Evolutionary conservation across 1,140 invertebrate genomes (phyloP), one percentile per base, ranked within the genome.

Genomic region (Muscidifurax raptorellus): DNA sequence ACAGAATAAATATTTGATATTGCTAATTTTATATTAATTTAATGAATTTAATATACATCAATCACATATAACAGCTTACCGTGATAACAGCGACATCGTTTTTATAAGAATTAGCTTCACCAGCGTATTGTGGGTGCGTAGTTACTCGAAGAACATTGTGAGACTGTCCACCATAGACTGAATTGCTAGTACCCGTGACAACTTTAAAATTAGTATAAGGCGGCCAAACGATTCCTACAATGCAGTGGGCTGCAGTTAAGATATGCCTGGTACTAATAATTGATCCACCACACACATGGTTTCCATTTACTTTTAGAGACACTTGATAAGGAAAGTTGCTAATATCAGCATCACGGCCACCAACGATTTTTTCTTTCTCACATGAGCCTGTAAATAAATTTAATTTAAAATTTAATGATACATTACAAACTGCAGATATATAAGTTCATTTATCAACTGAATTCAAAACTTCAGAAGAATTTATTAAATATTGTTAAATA

Each of bases 191-290:
- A 44, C 94, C 94, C 32, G 85, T 87, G 22, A 67, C 25, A 10
- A 67, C 64, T 67, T 67, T 22, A 10, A 67, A n/a, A 25, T 71
- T 92, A 92, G 10, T 94, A 94, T 15, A 94, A 88, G 0, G 94
- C 94, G 86, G 95, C 95, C 27, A 95, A 92, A 81, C 95, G 94
- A 1, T 86, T 88, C 13, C 59, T 36, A 6, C 0, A 5, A 0
- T 27, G n/a, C 94, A 94, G 86, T 94, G 94, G 1, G 93, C 94
- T 25, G 94, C 94, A 18, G 94, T 94, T 22, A 94, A 86, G 6
- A 94, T 88, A 22, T 92, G 87, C 6, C 92, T 85, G 6, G 84
- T 89, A 69, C 92, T 92, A 10, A 94, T 90, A 18, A 94, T 88
- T 4, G 92, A 89, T 0, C 94, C 94, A 0, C 94, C 89, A 88